These are phyloP conservation scores for Dysidea cf. avara DNA, from an alignment of 37 sponge, comb jelly and placozoan genomes.

Conservation along the genomic window DNA sequence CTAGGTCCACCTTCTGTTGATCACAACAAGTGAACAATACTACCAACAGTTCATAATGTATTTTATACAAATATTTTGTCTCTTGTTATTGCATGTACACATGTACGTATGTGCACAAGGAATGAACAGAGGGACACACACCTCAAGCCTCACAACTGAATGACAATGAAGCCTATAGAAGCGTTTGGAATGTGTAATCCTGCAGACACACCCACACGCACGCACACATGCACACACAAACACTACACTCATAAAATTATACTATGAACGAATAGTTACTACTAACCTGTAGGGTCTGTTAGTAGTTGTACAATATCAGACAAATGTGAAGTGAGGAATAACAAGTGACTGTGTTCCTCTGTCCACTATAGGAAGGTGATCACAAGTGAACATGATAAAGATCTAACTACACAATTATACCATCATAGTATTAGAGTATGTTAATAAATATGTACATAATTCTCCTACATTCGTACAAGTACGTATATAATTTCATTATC, in stretches of 20 bases:
- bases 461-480: no score
- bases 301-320: not conserved
- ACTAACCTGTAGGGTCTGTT: not conserved
- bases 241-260: not conserved
- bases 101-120: no score
- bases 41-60: no score
- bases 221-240: not conserved
- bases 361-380: not conserved
- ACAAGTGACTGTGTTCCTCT: not conserved
- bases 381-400: not conserved
- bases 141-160: slow-evolving; percentile 17
- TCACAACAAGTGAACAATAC: not conserved
- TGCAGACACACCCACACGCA: not conserved
- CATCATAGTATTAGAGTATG: no score
- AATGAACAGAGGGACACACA: no score
- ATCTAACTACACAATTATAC: no score
- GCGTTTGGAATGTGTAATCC: no score
- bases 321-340: not conserved
- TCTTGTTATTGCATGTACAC: not conserved
- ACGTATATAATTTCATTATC: no score
- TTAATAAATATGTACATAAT: no score
- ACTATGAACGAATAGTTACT: not conserved
- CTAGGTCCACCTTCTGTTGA: not conserved
- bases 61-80: no score
- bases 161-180: not conserved